Evolutionary conservation across 2,888 invertebrate species (phyloP), one percentile per base, ranked within the genome.

Genomic region (Drosophila multiciliata): DNA sequence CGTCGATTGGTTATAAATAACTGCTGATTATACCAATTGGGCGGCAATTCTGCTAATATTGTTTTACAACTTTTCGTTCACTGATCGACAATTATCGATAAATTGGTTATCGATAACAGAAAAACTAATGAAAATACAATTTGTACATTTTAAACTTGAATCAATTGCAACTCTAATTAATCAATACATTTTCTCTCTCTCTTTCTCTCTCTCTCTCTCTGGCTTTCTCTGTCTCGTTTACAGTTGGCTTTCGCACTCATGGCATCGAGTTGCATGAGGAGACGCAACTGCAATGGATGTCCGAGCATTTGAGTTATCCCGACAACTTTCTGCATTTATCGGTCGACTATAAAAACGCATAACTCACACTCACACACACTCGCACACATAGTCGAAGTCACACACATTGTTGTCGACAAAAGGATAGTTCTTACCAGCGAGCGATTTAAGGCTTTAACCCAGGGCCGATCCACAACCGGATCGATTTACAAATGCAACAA

Each of bases 311-410:
- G 90, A 98, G 99, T 92, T 99, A 99, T 93, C 99, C 99, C 0
- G 99, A 99, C 93, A 99, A 99, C 94, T 99, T 99, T 93, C 94
- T 99, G 76, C 99, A 99, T 94, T 94, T 99, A 83, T 96, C 96
- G 91, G 92, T 96, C 67, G 83, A 87, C 67, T 93, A 92, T 81
- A 85, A 91, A 75, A 83, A 64, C 70, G 66, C 72, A 42, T 92
- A 87, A 78, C 36, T 45, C 35, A 12, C n/a, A 35, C 15, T 12
- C 0, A 0, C 40, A 40, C 2, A 5, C 11, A 0, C 40, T 20
- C 42, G 0, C 6, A n/a, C 9, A 5, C 40, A 40, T n/a, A 9
- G n/a, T 36, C 36, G 7, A 17, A 17, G 36, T 4, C 40, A 11
- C n/a, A 40, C 5, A n/a, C 42, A 45, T 12, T 15, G 12, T 20